Base-by-base conservation (phyloP, 2,888 invertebrate species). In the Linyphia triangularis region DNA sequence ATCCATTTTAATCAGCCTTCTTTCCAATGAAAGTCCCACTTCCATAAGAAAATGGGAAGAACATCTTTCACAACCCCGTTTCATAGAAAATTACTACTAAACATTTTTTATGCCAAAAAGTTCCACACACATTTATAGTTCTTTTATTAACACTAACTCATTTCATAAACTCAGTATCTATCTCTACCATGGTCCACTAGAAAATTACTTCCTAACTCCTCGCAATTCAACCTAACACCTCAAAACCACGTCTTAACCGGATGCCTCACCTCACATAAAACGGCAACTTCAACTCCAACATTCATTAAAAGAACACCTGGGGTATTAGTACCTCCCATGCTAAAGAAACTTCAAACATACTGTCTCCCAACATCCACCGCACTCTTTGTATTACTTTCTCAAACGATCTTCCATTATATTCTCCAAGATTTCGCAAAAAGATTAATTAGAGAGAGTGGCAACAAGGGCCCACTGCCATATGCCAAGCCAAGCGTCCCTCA, bases 1-100 rank as follows among this genome's bases (percentile, higher is more conserved):
- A 84, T 84, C 75, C 84, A 84, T 84, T 84, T 84, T 84, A 84
- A 84, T 84, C 84, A 75, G 69, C 37, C 22, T 57, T 73, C 51
- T 70, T 70, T 40, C 37, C 37, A 69, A 13, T 40, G 24, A 37
- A 24, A 69, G 37, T 65, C 30, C n/a, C 65, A 30, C 30, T n/a
- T 65, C 16, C 28, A 5, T 26, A 3, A 43, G n/a, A 51, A 51
- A 51, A 51, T 19, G 19, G 51, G 51, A 13, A 19, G 16, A 16
- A 19, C 19, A 51, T 51, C 51, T 19, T 51, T 51, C 19, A n/a
- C n/a, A n/a, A n/a, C n/a, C n/a, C n/a, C n/a, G n/a, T n/a, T n/a
- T n/a, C n/a, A n/a, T n/a, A n/a, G n/a, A n/a, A n/a, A n/a, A n/a
- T n/a, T n/a, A n/a, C n/a, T n/a, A n/a, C n/a, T n/a, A 40, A 40